Conservation (phyloP, 2,888 invertebrate genomes). For the Latrodectus elegans region DNA sequence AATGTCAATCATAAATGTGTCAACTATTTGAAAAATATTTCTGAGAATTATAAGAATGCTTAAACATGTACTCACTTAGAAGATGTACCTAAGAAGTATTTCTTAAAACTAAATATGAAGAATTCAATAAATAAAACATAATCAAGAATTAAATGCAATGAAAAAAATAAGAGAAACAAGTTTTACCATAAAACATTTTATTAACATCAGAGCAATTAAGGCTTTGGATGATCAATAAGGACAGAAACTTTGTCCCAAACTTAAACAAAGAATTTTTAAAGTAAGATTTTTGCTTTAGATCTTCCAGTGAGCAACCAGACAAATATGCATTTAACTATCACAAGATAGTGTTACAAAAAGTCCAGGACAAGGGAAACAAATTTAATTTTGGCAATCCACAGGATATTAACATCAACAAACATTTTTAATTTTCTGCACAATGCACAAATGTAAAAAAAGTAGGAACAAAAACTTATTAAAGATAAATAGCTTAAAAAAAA, state of each 20-base stretch:
- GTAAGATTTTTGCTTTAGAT: background rate
- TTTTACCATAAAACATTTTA: slow-evolving; percentile 63
- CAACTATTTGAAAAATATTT: too few relatives aligned
- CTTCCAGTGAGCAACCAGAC: slow-evolving; percentile 40
- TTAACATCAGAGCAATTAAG: slow-evolving; percentile 55
- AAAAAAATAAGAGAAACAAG: background rate
- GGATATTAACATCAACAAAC: slow-evolving; percentile 11
- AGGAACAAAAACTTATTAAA: too few relatives aligned
- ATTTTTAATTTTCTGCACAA: slow-evolving; percentile 9
- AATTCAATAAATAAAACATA: too few relatives aligned
- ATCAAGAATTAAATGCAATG: background rate
- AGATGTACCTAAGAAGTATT: too few relatives aligned
- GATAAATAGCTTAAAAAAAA: too few relatives aligned
- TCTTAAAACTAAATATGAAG: too few relatives aligned
- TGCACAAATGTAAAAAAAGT: background rate
- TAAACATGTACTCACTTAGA: too few relatives aligned
- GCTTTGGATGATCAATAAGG: slow-evolving; percentile 55
- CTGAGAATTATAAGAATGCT: too few relatives aligned
- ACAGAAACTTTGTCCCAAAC: slow-evolving; percentile 48
- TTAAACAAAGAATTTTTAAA: slow-evolving; percentile 51
- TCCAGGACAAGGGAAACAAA: slow-evolving; percentile 11
- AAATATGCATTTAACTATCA: slow-evolving; percentile 59
- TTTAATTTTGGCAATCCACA: slow-evolving; percentile 41
- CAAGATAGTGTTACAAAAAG: slow-evolving; percentile 50
- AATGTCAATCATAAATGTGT: too few relatives aligned